Conservation (phyloP, 2,113 vertebrate genomes). For the Nesogale talazaci region DNA sequence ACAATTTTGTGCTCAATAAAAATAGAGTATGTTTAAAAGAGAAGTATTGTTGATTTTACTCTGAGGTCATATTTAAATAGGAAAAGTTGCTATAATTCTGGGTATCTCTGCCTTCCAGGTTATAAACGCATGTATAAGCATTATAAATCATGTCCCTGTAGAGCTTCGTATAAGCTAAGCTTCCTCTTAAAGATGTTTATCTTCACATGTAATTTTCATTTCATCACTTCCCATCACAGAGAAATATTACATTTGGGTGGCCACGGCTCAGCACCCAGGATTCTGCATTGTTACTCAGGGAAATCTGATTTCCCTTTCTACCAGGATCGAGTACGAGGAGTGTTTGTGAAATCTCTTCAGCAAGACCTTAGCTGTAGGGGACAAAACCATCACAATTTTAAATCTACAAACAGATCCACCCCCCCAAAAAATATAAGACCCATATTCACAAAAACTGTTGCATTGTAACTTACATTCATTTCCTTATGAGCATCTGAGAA, state of each 20-base stretch:
- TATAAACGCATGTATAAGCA: slow-evolving; percentile 18
- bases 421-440: background rate
- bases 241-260: background rate
- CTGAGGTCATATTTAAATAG: background rate
- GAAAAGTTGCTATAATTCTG: background rate
- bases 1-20: slow-evolving; percentile 56
- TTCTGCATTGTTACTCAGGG: background rate
- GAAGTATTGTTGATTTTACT: background rate
- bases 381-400: background rate
- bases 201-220: slow-evolving; percentile 42
- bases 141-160: slow-evolving; percentile 5
- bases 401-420: slow-evolving; percentile 12
- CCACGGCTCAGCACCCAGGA: background rate
- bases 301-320: slow-evolving; percentile 58
- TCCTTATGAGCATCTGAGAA: slow-evolving; percentile 53
- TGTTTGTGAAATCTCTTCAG: slow-evolving; percentile 40
- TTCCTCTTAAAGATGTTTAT: background rate
- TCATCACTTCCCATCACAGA: slow-evolving; percentile 2
- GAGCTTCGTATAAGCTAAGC: slow-evolving; percentile 4
- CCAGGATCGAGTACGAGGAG: slow-evolving; percentile 12
- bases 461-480: slow-evolving; percentile 24
- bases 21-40: background rate
- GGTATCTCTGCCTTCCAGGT: background rate
- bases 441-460: background rate
- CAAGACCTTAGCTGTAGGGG: background rate